These are phyloP conservation scores for Carterocephalus palaemon DNA, from an alignment of 2,888 invertebrate genomes.

Conservation along the genomic window DNA sequence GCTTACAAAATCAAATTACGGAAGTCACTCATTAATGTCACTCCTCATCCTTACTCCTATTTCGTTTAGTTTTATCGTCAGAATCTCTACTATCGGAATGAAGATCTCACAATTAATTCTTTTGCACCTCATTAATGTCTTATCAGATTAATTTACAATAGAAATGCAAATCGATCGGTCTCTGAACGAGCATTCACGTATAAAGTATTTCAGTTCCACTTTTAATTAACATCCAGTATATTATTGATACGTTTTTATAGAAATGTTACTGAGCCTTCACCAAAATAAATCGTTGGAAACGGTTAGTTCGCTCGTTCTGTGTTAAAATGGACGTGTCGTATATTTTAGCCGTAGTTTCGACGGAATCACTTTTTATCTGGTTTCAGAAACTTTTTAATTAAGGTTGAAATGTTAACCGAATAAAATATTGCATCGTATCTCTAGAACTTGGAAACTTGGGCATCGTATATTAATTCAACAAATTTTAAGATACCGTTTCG, in stretches of 20 bases:
- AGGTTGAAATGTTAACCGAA: constrained; percentile 50
- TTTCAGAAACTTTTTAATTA: constrained; percentile 66
- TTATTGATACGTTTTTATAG: constrained; percentile 49
- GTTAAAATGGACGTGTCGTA: constrained; percentile 48
- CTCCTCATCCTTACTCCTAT: constrained; percentile 34
- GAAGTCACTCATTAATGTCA: constrained; percentile 61
- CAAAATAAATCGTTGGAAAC: constrained; percentile 56
- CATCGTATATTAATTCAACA: constrained; percentile 38
- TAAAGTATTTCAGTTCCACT: constrained; percentile 43
- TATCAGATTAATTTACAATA: constrained; percentile 57
- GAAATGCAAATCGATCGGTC: constrained; percentile 68
- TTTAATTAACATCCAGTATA: constrained; percentile 59
- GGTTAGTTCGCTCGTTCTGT: constrained; percentile 59
- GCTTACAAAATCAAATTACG: constrained; percentile 50
- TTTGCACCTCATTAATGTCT: constrained; percentile 74
- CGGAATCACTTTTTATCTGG: constrained; percentile 52
- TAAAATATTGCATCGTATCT: constrained; percentile 52
- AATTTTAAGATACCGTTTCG: constrained; percentile 1
- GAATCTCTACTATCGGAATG: constrained; percentile 57
- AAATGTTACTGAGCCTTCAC: constrained; percentile 47
- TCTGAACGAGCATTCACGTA: constrained; percentile 62
- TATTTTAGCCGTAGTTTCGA: constrained; percentile 53
- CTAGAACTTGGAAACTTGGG: constrained; percentile 38
- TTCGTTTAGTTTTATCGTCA: constrained; percentile 53
- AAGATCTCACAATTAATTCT: constrained; percentile 67